Base-by-base conservation (phyloP, 2,888 invertebrate species). In the Dioctria rufipes region DNA sequence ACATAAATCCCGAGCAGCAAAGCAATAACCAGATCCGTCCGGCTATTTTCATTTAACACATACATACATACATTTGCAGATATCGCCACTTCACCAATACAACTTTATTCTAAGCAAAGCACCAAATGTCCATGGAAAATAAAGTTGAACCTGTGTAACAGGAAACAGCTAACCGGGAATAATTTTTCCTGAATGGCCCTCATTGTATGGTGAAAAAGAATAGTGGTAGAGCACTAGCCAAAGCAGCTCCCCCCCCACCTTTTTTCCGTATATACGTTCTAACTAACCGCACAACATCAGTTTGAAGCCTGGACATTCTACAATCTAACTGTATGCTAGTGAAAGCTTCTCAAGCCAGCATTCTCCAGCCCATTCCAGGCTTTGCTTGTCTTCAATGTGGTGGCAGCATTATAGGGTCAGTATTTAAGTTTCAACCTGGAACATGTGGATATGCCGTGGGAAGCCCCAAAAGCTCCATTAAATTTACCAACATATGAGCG, bases 101-200 rank as follows among this genome's bases (percentile, higher is more conserved):
- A 49, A 39, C 49, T 25, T 42, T 40, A 60, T 60, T 73, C 60
- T n/a, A 54, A 54, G 58, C 54, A 5, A n/a, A 58, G 63, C 63
- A 63, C 63, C 46, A 54, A 75, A 39, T 77, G 77, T 77, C 77
- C 66, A 66, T n/a, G 58, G 66, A 67, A 67, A 79, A 79, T 79
- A 78, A 78, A 78, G 65, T 78, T 65, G 51, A 78, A 51, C 39
- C 58, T 25, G 66, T 81, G 81, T 81, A 79, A 81, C 81, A 63
- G 81, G 81, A 81, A 81, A 80, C 75, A 81, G 73, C 75, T 81
- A 79, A 81, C 79, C 81, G 79, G 80, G 79, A 81, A 80, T 81
- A 81, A 80, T 81, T 81, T 81, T 81, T 81, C 80, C 81, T 81
- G 80, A 80, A 81, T 78, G 78, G 54, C 78, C 66, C 66, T 66